Conservation (phyloP, 1,140 invertebrate species). For the Lycorma delicatula region DNA sequence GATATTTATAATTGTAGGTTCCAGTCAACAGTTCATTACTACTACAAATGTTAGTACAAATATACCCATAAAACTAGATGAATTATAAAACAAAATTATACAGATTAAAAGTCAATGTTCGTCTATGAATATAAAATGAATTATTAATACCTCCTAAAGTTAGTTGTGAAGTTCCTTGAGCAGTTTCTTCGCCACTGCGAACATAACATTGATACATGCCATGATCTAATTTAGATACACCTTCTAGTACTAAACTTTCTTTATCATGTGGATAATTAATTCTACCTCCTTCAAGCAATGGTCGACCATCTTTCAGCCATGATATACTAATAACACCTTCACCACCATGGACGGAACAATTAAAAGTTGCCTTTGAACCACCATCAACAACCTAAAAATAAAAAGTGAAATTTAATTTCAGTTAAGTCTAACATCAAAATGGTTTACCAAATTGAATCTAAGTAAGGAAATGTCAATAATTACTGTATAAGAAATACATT, state of each 20-base stretch:
- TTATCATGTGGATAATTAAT: constrained; percentile 25
- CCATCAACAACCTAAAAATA: constrained; percentile 67
- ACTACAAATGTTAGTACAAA: too few species aligned
- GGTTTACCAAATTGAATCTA: too few species aligned
- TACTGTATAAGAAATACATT: too few species aligned
- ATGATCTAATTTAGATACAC: constrained; percentile 64
- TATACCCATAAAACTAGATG: too few species aligned
- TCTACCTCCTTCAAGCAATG: constrained; percentile 42
- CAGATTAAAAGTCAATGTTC: too few species aligned
- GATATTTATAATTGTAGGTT: too few species aligned
- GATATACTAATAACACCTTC: constrained; percentile 57
- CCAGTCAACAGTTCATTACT: too few species aligned
- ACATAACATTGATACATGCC: constrained; percentile 87
- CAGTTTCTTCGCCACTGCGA: constrained; percentile 65
- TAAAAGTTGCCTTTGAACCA: constrained; percentile 67
- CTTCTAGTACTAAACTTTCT: constrained; percentile 50
- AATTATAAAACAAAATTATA: too few species aligned
- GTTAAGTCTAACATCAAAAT: too few species aligned
- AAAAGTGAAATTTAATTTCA: constrained; percentile 2
- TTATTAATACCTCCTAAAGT: constrained; percentile 75
- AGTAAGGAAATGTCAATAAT: too few species aligned
- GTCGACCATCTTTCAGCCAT: constrained; percentile 75
- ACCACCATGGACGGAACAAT: constrained; percentile 73
- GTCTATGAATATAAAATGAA: too few species aligned
- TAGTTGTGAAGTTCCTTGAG: constrained; percentile 72